Conservation (phyloP, 2,888 invertebrate species). For the Epistrophella euchroma region DNA sequence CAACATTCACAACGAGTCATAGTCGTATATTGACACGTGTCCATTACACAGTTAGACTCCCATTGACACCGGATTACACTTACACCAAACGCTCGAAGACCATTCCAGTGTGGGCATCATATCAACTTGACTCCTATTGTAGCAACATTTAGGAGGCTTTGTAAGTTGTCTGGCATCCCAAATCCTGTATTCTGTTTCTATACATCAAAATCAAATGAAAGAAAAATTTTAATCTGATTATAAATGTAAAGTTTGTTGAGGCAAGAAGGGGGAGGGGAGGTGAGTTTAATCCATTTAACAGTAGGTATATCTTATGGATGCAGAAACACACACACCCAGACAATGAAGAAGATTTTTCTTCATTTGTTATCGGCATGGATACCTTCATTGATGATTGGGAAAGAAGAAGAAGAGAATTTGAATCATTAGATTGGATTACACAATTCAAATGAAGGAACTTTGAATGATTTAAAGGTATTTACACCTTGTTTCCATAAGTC, state of each 20-base stretch:
- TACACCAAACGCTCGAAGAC: slow-evolving; percentile 44
- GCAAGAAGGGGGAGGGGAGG: not conserved
- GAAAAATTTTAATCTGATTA: slow-evolving; percentile 75
- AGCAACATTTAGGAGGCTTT: slow-evolving; percentile 19
- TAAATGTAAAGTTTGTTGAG: slow-evolving; percentile 57
- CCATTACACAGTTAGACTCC: slow-evolving; percentile 50
- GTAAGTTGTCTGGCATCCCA: slow-evolving; percentile 1
- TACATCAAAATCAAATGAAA: slow-evolving; percentile 61
- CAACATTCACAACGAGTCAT: not conserved
- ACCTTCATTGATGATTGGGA: slow-evolving; percentile 1
- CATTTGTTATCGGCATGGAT: slow-evolving; percentile 5
- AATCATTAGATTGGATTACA: slow-evolving; percentile 73
- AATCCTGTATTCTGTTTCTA: slow-evolving; percentile 15
- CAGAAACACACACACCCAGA: not conserved
- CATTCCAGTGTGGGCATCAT: not conserved
- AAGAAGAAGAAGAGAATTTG: slow-evolving; percentile 35
- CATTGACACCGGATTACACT: slow-evolving; percentile 64
- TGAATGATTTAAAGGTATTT: slow-evolving; percentile 71
- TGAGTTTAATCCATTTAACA: slow-evolving; percentile 66
- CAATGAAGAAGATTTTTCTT: slow-evolving; percentile 12
- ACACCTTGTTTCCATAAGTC: slow-evolving; percentile 70
- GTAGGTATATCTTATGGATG: slow-evolving; percentile 7
- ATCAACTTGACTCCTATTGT: slow-evolving; percentile 13
- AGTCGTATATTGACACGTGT: slow-evolving; percentile 34
- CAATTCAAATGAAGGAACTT: slow-evolving; percentile 69